These are phyloP conservation scores for Hemibagrus guttatus DNA, from an alignment of 2,797 vertebrate species.

Conservation along the genomic window DNA sequence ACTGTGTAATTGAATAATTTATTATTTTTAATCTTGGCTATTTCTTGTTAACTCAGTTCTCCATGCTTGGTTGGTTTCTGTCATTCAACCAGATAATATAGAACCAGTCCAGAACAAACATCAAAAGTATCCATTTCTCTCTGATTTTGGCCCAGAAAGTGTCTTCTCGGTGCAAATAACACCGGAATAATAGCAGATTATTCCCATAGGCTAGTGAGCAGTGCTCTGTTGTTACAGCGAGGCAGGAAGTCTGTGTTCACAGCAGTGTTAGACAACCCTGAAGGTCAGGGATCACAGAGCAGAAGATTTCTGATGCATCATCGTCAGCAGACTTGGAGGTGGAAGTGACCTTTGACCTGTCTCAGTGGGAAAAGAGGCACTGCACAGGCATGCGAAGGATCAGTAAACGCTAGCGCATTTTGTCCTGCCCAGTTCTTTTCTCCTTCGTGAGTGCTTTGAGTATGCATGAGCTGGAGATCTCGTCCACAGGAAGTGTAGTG, in stretches of 20 bases:
- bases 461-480: neutral
- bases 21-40: neutral
- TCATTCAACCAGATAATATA: too few relatives aligned
- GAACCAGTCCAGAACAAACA: neutral
- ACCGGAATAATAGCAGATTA: neutral
- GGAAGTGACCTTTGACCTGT: constrained; percentile 15
- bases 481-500: constrained; percentile 53
- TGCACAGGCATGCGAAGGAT: neutral
- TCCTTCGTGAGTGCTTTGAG: neutral
- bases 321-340: neutral
- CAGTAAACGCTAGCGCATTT: neutral
- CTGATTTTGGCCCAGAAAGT: too few relatives aligned
- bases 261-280: neutral
- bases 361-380: neutral
- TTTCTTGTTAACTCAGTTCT: neutral
- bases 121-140: neutral
- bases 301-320: neutral
- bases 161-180: neutral
- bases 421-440: constrained; percentile 30
- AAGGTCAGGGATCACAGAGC: constrained; percentile 7
- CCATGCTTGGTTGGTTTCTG: neutral
- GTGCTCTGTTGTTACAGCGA: constrained; percentile 20
- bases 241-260: constrained; percentile 39
- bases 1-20: neutral
- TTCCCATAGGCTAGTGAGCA: neutral